These are phyloP conservation scores for Bibio marci DNA, from an alignment of 2,888 invertebrate genomes.

Conservation along the genomic window DNA sequence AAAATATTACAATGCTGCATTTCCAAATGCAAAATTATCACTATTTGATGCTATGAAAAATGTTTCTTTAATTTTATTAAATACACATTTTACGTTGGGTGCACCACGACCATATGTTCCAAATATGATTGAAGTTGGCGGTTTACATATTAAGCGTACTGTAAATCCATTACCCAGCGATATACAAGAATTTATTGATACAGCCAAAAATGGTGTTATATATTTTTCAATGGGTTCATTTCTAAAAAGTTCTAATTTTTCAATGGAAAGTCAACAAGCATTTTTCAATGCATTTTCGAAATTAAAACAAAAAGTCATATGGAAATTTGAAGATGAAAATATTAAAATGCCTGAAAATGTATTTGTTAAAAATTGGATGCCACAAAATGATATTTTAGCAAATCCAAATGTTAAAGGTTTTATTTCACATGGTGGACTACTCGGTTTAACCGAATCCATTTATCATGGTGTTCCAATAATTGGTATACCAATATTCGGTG, in stretches of 20 bases:
- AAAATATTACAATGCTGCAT: not conserved
- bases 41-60: conserved; percentile 4
- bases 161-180: conserved; percentile 11
- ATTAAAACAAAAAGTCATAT: conserved; percentile 8
- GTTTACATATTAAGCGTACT: conserved; percentile 3
- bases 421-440: conserved; percentile 35
- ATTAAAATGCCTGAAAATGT: conserved; percentile 15
- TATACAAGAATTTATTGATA: conserved; percentile 16
- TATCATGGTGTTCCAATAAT: conserved; percentile 28
- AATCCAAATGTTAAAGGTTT: conserved; percentile 32
- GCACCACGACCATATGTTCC: conserved; percentile 6
- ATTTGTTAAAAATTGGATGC: conserved; percentile 23
- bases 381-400: conserved; percentile 26
- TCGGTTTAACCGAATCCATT: conserved; percentile 31
- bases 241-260: conserved; percentile 3
- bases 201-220: conserved; percentile 19
- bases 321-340: conserved; percentile 11
- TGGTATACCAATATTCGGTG: conserved; percentile 26
- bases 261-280: not conserved
- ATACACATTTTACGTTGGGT: conserved; percentile 5
- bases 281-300: conserved; percentile 3
- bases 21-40: conserved; percentile 1
- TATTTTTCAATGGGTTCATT: conserved; percentile 20
- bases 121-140: conserved; percentile 9
- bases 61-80: conserved; percentile 6